Base-by-base conservation (phyloP, 2,888 invertebrate genomes). In the Taenaris catops region DNA sequence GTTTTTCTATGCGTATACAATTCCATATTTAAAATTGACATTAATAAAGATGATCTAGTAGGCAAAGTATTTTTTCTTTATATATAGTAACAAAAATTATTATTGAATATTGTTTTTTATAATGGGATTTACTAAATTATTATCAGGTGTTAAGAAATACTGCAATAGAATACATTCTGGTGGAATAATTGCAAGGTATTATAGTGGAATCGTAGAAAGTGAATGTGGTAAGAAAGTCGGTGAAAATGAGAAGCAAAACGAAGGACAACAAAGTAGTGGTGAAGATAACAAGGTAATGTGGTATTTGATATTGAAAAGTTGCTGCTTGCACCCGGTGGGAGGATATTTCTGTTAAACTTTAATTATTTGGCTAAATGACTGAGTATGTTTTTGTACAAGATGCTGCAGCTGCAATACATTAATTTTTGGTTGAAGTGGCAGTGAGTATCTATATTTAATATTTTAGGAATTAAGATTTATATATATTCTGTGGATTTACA, bases 121-220 rank as follows among this genome's bases (percentile, higher is more conserved):
- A 48, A 83, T 83, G 84, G 59, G 47, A 38, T 59, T 68, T 51
- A 51, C 61, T 32, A 81, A 79, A 74, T 76, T 81, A 44, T 53
- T 70, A 50, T 51, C 48, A 16, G 60, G 62, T 68, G 48, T 41
- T 8, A 61, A 45, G 46, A 40, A 53, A 28, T 37, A 59, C n/a
- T 25, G 38, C 8, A 53, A 41, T 9, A 44, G 48, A 14, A 14
- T 40, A 17, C 41, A 42, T 39, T 38, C 36, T 28, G 18, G 37
- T 24, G 46, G 25, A 26, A 28, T 39, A 6, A 3, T 21, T 11
- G 26, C 31, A 3, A 49, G 49, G 32, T 38, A 7, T 6, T 47
- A 24, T 10, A 46, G 48, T 24, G 34, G 28, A 24, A 21, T 9
- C 4, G 18, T 23, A 2, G 32, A n/a, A 3, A 25, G 29, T 19